Base-by-base conservation (phyloP, 2,888 invertebrate species). In the Drosophila hamatofila region DNA sequence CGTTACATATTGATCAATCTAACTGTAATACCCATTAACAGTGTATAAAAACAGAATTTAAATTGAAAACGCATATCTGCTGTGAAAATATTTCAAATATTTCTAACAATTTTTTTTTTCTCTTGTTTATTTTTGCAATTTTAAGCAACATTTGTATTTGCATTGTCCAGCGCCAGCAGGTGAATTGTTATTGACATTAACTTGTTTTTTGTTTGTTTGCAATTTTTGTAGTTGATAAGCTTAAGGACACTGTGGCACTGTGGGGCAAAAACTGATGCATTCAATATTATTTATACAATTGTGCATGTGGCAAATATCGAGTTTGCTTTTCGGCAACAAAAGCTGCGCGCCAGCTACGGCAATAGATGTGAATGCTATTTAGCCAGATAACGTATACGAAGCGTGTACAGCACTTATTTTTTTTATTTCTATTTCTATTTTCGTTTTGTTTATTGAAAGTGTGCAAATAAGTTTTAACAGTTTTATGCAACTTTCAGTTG, bases 171-270 rank as follows among this genome's bases (percentile, higher is more conserved):
- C 30, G 30, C 11, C 6, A 66, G 66, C 76, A 75, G 77, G 44
- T 80, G 80, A 64, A 80, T 80, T 72, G 64, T n/a, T 68, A 76
- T 76, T 78, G 80, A 80, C 72, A 61, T 68, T 72, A 76, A 61
- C 75, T 79, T 75, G 75, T n/a, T 16, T 18, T 51, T 60, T 56
- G 44, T 68, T 75, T 75, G 77, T 83, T 83, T 71, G 63, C 52
- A 75, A 49, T 54, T 25, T 44, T 78, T 75, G 35, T 35, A 23
- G 11, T 80, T 86, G 88, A 83, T 89, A 83, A 89, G 88, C 90
- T 78, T 83, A 87, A 89, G 86, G 86, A 89, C 86, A 88, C 79
- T 75, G 54, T 89, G 80, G 68, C 75, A 78, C 60, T 56, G 84
- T 89, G 82, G 49, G 30, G 49, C 30, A 14, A 33, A 21, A 33